Percentiles rank a stretch among this genome's conserved stretches.
Conservation (phyloP, 2,888 invertebrate species). For the Diaprepes abbreviatus region DNA sequence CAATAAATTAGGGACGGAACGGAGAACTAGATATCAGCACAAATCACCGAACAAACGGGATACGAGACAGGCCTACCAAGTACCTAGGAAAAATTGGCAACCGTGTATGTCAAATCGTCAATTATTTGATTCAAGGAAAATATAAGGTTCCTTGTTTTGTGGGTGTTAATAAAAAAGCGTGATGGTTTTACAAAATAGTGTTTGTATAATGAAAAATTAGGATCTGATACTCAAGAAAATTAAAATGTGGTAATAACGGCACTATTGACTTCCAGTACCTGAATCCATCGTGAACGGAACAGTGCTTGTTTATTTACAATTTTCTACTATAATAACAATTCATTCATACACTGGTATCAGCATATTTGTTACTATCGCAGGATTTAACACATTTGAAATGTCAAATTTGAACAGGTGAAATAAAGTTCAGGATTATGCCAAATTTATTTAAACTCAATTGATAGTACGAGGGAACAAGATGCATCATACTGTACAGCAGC, state of each 20-base stretch:
- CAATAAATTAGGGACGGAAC: too few species aligned
- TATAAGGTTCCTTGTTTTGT: conserved; percentile 60
- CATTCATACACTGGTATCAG: conserved; percentile 64
- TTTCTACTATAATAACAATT: conserved; percentile 61
- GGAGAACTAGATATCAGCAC: too few species aligned
- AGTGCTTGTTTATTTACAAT: conserved; percentile 67
- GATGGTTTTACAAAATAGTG: conserved; percentile 58
- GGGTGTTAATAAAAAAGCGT: conserved; percentile 63
- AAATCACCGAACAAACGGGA: too few species aligned
- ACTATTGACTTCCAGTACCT: conserved; percentile 54
- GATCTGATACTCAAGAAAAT: conserved; percentile 6
- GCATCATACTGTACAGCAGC: conserved; percentile 46
- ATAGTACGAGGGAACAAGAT: conserved; percentile 24
- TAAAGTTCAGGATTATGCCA: conserved; percentile 4
- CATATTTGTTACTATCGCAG: conserved; percentile 32
- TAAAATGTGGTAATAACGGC: not conserved
- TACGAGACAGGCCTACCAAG: too few species aligned
- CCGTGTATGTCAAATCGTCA: conserved; percentile 37
- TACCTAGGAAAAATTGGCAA: conserved; percentile 23
- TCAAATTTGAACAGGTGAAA: conserved; percentile 18
- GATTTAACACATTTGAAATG: conserved; percentile 15
- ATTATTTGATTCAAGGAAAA: conserved; percentile 47
- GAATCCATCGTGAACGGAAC: conserved; percentile 16
- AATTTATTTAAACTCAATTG: conserved; percentile 2
- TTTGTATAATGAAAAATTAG: conserved; percentile 21